These are phyloP conservation scores for Sibirionetta formosa DNA, from an alignment of 2,797 vertebrate genomes.

Conservation along the genomic window DNA sequence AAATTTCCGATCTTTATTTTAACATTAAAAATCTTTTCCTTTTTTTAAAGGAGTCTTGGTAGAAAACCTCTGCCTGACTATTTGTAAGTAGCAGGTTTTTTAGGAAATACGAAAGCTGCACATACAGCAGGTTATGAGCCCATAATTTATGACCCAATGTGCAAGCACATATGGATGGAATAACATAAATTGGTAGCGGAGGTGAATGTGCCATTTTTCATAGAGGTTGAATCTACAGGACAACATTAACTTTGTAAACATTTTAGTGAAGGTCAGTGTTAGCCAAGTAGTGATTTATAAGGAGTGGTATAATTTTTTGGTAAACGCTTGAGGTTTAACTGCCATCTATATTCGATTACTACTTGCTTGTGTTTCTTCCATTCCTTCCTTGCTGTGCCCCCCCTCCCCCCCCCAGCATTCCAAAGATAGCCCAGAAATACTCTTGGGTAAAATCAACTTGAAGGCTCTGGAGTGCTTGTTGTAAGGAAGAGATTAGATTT, in stretches of 20 bases:
- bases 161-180: not conserved
- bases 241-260: not conserved
- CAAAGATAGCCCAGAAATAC: conserved; percentile 58
- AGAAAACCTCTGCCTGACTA: not conserved
- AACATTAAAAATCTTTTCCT: not conserved
- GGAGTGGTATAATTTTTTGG: not conserved
- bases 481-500: conserved; percentile 69
- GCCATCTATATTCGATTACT: not conserved
- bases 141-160: not conserved
- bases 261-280: not conserved
- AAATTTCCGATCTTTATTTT: not conserved
- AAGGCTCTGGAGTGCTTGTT: conserved; percentile 12
- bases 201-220: not conserved
- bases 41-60: not conserved
- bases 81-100: not conserved
- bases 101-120: not conserved
- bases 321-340: not conserved
- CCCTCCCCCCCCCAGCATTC: not conserved
- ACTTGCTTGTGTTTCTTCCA: not conserved
- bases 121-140: not conserved
- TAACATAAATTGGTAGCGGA: not conserved
- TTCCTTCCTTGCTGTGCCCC: not conserved
- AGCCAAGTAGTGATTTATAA: not conserved
- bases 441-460: conserved; percentile 64
- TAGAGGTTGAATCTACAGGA: not conserved